Evolutionary conservation across 2,888 invertebrate genomes (phyloP).

Genomic region (Flabesymbios commensalis): DNA sequence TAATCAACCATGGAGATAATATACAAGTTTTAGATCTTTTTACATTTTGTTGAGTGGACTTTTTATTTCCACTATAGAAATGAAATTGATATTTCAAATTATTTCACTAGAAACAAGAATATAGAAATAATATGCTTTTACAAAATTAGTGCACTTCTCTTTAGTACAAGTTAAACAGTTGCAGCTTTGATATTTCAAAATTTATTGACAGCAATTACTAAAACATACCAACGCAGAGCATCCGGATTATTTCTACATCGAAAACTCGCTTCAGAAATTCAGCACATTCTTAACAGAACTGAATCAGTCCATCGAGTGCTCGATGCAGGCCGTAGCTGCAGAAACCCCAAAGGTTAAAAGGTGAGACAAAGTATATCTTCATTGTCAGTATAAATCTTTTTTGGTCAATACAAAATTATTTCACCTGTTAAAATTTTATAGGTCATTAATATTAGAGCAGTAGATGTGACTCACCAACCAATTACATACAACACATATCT

Average conservation of each 20-base stretch:
- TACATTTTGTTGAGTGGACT: neutral
- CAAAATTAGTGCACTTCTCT: neutral
- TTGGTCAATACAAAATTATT: no score
- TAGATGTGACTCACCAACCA: no score
- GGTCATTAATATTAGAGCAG: no score
- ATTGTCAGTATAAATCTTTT: no score
- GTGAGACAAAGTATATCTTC: no score
- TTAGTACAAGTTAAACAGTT: neutral
- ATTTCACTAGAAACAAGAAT: no score
- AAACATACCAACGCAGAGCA: slow-evolving; percentile 58
- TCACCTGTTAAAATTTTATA: no score
- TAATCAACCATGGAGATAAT: neutral
- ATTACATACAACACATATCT: no score
- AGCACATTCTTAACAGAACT: slow-evolving; percentile 60
- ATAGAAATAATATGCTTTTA: no score
- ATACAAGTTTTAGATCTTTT: neutral
- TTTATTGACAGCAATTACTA: slow-evolving; percentile 52
- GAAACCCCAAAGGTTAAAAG: neutral
- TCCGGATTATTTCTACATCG: slow-evolving; percentile 60
- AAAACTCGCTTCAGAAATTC: slow-evolving; percentile 55
- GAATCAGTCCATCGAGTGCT: slow-evolving; percentile 62
- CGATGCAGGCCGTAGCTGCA: slow-evolving; percentile 54
- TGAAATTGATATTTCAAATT: no score
- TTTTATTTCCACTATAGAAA: no score
- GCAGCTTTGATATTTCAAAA: neutral